Percentiles rank a stretch among this genome's conserved stretches.
Evolutionary conservation across 1,140 invertebrate species (phyloP).

Genomic region (Magallana ariakensis): DNA sequence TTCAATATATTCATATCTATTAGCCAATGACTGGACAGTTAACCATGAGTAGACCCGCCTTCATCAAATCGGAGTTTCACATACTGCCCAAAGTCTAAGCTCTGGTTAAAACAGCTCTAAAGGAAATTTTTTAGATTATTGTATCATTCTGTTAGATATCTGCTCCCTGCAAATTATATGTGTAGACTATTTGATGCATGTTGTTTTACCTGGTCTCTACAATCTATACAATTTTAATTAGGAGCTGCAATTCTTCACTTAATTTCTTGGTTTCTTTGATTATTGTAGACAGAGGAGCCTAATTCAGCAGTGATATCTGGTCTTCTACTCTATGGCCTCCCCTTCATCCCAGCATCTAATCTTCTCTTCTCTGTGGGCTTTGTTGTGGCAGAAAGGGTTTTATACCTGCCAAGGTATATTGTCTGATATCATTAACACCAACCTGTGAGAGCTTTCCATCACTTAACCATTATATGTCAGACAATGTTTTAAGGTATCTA

Average conservation of each 20-base stretch:
- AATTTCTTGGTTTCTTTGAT: background rate
- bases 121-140: too few species aligned
- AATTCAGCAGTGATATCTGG: constrained; percentile 50
- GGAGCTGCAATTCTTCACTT: background rate
- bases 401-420: constrained; percentile 93
- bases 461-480: too few species aligned
- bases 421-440: background rate
- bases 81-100: too few species aligned
- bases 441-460: constrained; percentile 4
- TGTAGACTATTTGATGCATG: too few species aligned
- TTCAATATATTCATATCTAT: too few species aligned
- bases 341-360: constrained; percentile 97
- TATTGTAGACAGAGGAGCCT: background rate
- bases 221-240: background rate
- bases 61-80: too few species aligned
- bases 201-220: too few species aligned
- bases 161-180: too few species aligned
- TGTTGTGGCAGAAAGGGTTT: constrained; percentile 95
- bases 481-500: background rate
- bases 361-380: constrained; percentile 98
- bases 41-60: too few species aligned
- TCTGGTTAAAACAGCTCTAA: too few species aligned
- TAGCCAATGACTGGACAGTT: too few species aligned
- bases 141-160: too few species aligned
- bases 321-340: constrained; percentile 90